Conservation (phyloP, 2,797 vertebrate species). For the Brachyalestes nurse region DNA sequence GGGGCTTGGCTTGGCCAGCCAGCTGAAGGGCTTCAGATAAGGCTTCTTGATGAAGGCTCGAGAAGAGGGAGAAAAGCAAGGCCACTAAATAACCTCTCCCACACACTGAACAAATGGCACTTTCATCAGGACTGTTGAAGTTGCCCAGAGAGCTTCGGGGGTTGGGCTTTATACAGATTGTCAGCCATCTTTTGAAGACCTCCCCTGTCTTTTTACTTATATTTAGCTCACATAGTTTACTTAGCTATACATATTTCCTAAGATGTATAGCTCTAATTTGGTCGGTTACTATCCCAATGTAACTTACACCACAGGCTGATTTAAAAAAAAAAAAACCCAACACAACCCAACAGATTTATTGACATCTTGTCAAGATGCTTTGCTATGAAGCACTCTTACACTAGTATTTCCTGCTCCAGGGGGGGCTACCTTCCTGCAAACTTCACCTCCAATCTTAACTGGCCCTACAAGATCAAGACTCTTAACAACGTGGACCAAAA, state of each 20-base stretch:
- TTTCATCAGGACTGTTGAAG: constrained; percentile 30
- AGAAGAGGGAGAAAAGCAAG: constrained; percentile 24
- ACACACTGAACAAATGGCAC: constrained; percentile 53
- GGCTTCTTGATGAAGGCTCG: constrained; percentile 11
- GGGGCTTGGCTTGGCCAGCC: constrained; percentile 18
- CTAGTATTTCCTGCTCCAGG: too few relatives aligned
- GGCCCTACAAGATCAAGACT: too few relatives aligned
- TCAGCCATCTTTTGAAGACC: background rate
- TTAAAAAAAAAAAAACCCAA: too few relatives aligned
- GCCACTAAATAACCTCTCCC: constrained; percentile 57
- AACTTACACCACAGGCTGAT: background rate
- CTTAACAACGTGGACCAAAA: too few relatives aligned
- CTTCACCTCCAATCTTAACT: too few relatives aligned
- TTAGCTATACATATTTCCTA: background rate
- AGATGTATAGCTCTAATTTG: background rate
- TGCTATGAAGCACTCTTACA: too few relatives aligned
- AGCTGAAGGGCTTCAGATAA: constrained; percentile 32
- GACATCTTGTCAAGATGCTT: too few relatives aligned
- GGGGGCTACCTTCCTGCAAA: too few relatives aligned
- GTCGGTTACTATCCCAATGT: background rate
- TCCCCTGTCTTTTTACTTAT: background rate
- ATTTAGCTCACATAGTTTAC: background rate
- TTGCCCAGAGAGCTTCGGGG: constrained; percentile 5
- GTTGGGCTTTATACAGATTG: background rate
- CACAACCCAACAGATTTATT: too few relatives aligned